Evolutionary conservation across 2,113 vertebrate genomes (phyloP).

Genomic region (Saccopteryx bilineata): DNA sequence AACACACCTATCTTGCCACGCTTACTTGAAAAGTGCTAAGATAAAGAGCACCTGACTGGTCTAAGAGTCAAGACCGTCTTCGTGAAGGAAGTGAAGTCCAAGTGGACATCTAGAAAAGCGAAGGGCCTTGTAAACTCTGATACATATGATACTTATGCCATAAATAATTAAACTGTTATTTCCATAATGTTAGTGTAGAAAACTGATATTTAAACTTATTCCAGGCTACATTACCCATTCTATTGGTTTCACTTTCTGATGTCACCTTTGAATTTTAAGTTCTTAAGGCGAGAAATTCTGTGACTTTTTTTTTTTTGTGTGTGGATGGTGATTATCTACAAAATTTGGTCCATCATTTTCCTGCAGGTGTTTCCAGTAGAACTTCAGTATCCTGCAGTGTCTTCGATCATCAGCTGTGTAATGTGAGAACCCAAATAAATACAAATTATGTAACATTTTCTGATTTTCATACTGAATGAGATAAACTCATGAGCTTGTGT

Average conservation of each 20-base stretch:
- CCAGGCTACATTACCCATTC: slow-evolving; percentile 16
- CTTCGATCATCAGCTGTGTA: neutral
- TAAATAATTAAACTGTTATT: neutral
- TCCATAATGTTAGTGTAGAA: neutral
- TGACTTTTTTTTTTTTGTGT: neutral
- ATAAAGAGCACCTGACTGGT: neutral
- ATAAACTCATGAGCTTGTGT: neutral
- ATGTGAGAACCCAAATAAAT: slow-evolving; percentile 42
- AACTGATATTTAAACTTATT: slow-evolving; percentile 52
- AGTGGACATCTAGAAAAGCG: neutral
- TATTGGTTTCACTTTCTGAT: slow-evolving; percentile 48
- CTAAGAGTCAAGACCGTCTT: neutral
- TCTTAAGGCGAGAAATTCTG: slow-evolving; percentile 49
- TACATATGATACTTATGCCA: neutral
- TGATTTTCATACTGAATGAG: slow-evolving; percentile 21
- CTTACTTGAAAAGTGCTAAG: neutral
- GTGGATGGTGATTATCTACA: neutral
- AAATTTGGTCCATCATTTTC: slow-evolving; percentile 54
- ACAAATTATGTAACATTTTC: neutral
- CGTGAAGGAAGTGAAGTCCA: neutral
- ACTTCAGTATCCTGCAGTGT: neutral
- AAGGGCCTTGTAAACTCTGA: neutral
- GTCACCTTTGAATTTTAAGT: slow-evolving; percentile 49
- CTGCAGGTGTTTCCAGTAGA: neutral
- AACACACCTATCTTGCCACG: neutral